Evolutionary conservation across 2,113 vertebrate genomes (phyloP).

Genomic region (Trichechus manatus): DNA sequence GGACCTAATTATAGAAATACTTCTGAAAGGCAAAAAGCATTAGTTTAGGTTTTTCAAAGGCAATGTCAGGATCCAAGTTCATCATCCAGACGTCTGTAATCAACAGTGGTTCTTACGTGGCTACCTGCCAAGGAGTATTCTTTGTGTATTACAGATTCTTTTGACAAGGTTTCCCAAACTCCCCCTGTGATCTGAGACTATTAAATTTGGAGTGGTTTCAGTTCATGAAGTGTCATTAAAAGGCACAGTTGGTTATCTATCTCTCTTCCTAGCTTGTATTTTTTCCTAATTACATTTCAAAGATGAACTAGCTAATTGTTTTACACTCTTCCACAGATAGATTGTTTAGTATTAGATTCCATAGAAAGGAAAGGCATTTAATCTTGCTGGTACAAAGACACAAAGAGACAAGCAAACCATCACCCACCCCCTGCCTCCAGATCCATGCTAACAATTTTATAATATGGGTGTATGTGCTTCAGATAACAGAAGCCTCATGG

Average conservation of each 20-base stretch:
- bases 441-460: constrained; percentile 42
- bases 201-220: constrained; percentile 45
- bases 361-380: not conserved
- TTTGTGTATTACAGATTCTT: constrained; percentile 45
- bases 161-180: constrained; percentile 40
- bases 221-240: not conserved
- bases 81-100: not conserved
- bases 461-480: not conserved
- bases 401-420: constrained; percentile 20
- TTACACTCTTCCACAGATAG: not conserved
- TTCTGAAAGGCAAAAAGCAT: constrained; percentile 52
- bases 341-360: constrained; percentile 5
- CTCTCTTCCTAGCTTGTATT: not conserved
- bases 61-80: not conserved
- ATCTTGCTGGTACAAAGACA: not conserved
- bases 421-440: not conserved
- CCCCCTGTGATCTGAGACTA: constrained; percentile 15
- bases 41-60: not conserved
- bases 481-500: not conserved
- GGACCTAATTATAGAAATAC: not conserved
- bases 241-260: not conserved
- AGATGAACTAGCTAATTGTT: not conserved
- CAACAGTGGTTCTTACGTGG: not conserved
- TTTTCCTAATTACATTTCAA: constrained; percentile 53
- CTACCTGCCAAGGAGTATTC: constrained; percentile 54